Evolutionary conservation across 2,113 vertebrate species (phyloP).

Genomic region (Isurus oxyrinchus): DNA sequence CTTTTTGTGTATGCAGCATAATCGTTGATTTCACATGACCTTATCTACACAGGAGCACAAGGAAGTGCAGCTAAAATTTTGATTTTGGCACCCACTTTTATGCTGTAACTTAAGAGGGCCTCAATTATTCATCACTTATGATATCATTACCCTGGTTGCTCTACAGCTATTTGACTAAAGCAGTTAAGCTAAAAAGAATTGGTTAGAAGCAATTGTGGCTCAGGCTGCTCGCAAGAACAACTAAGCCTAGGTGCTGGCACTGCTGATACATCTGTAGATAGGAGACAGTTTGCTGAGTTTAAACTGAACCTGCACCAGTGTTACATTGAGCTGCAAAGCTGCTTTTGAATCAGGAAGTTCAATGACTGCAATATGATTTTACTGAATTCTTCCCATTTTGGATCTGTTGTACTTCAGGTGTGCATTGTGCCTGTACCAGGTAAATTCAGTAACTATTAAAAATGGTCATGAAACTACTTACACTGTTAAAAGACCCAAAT

Average conservation of each 20-base stretch:
- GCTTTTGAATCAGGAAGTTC: not conserved
- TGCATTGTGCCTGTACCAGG: too few relatives aligned
- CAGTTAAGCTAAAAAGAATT: not conserved
- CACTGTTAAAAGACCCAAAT: not conserved
- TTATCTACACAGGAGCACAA: not conserved
- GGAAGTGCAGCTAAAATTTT: not conserved
- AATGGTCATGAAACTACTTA: not conserved
- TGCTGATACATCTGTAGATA: not conserved
- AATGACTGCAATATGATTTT: not conserved
- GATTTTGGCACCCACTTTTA: not conserved
- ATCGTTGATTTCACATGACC: not conserved
- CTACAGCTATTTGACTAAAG: not conserved
- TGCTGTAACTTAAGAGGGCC: too few relatives aligned
- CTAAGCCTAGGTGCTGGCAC: not conserved
- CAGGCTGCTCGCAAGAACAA: not conserved
- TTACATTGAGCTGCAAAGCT: not conserved
- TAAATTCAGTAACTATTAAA: not conserved
- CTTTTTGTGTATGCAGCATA: not conserved
- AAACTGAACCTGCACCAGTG: not conserved
- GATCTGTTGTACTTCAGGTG: conserved; percentile 1
- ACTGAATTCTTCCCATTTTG: not conserved
- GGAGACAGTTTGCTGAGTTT: not conserved
- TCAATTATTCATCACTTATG: not conserved
- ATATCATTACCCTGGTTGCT: not conserved
- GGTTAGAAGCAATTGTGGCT: not conserved